These are phyloP conservation scores for Tursiops truncatus DNA, from an alignment of 2,113 vertebrate species.

Conservation along the genomic window DNA sequence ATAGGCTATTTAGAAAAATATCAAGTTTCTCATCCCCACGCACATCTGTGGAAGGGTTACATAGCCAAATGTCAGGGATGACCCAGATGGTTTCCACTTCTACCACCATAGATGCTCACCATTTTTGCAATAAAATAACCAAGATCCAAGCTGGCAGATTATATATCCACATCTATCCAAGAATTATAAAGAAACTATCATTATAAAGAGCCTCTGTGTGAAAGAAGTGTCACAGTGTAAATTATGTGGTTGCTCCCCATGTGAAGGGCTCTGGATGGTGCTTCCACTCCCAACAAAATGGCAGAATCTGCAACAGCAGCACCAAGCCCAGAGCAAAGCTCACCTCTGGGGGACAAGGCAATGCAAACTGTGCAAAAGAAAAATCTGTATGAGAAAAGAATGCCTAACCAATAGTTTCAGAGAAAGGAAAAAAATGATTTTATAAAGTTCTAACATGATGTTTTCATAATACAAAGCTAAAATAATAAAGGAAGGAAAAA, in stretches of 20 bases:
- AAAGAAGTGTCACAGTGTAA: background rate
- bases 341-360: background rate
- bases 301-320: background rate
- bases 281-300: background rate
- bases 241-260: background rate
- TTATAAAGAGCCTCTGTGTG: background rate
- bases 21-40: background rate
- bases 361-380: background rate
- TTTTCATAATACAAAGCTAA: constrained; percentile 11
- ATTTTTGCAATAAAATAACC: background rate
- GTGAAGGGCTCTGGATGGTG: background rate
- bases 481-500: background rate
- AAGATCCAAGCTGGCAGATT: background rate
- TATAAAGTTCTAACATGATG: background rate
- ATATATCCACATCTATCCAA: background rate
- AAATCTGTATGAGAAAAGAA: background rate
- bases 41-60: background rate
- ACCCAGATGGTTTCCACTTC: background rate
- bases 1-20: background rate
- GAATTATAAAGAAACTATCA: background rate
- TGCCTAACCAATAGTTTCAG: background rate
- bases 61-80: background rate
- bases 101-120: background rate
- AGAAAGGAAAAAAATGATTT: background rate
- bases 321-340: background rate